phyloP scores from a whole-genome alignment of 2,113 vertebrate species.

The Ornithorhynchus anatinus region DNA sequence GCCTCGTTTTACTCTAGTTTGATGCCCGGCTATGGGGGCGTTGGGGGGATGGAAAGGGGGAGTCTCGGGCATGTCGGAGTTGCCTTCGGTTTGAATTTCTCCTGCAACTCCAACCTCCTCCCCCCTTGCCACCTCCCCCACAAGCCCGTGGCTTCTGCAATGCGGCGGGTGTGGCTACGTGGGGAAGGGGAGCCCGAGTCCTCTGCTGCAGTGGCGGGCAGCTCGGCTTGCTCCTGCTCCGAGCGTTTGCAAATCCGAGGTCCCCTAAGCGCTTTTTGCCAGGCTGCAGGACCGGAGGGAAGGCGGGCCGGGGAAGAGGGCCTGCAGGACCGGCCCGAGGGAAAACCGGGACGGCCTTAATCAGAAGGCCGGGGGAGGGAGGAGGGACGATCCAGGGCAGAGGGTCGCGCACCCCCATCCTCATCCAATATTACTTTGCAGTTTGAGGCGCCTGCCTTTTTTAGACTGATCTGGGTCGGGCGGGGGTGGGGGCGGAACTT shows the following conservation, averaged over 20 bases:
- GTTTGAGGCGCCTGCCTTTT: too few relatives aligned
- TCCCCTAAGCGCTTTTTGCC: constrained; percentile 18
- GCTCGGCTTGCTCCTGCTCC: neutral
- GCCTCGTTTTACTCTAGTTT: neutral
- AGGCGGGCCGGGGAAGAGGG: constrained; percentile 33
- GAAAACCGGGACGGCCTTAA: constrained; percentile 54
- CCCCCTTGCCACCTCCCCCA: neutral
- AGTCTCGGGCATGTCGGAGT: neutral
- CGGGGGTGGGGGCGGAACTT: too few relatives aligned
- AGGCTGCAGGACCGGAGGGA: constrained; percentile 11
- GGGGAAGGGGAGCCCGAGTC: constrained; percentile 59
- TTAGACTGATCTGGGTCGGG: too few relatives aligned
- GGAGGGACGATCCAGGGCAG: too few relatives aligned
- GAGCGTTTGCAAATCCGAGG: constrained; percentile 9
- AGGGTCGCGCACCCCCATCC: too few relatives aligned
- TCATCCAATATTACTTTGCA: too few relatives aligned
- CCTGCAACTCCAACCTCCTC: neutral
- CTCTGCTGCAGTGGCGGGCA: constrained; percentile 62
- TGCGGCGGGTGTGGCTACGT: constrained; percentile 80
- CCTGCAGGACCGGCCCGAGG: constrained; percentile 32
- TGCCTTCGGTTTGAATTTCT: neutral
- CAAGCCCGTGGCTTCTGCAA: constrained; percentile 74
- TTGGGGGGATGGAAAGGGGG: neutral
- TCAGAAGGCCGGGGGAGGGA: too few relatives aligned
- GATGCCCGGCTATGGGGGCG: neutral